These are phyloP conservation scores for Hystrix brachyura DNA, from an alignment of 2,113 vertebrate species.

Conservation along the genomic window DNA sequence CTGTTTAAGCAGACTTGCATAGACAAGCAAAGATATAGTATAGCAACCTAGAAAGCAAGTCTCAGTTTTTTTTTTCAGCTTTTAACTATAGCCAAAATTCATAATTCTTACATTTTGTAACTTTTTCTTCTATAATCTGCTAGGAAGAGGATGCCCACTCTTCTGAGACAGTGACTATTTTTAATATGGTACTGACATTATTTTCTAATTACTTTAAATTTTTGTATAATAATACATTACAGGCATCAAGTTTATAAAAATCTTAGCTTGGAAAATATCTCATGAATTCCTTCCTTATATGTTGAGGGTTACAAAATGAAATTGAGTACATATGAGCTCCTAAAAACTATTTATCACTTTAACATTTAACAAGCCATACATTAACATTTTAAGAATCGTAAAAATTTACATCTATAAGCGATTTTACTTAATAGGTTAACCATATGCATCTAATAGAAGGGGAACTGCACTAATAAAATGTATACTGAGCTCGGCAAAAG, in stretches of 20 bases:
- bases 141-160: conserved; percentile 67
- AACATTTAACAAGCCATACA: conserved; percentile 90
- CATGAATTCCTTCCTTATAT: conserved; percentile 84
- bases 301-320: conserved; percentile 86
- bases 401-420: conserved; percentile 89
- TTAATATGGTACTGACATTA: conserved; percentile 78
- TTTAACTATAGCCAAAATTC: conserved; percentile 62
- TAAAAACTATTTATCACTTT: conserved; percentile 89
- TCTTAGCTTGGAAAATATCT: conserved; percentile 77
- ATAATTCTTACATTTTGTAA: conserved; percentile 81
- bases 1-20: not conserved
- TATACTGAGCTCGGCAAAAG: conserved; percentile 80
- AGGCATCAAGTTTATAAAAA: conserved; percentile 83
- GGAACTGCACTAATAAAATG: conserved; percentile 80
- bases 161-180: conserved; percentile 70
- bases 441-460: conserved; percentile 65
- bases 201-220: conserved; percentile 79
- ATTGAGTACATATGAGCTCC: conserved; percentile 85
- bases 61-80: not conserved
- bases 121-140: conserved; percentile 78
- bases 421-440: conserved; percentile 89
- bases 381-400: conserved; percentile 91
- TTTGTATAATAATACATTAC: conserved; percentile 81
- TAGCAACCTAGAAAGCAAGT: not conserved
- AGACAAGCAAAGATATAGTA: conserved; percentile 54